These are phyloP conservation scores for Galleria mellonella DNA, from an alignment of 1,140 invertebrate species.

Conservation along the genomic window DNA sequence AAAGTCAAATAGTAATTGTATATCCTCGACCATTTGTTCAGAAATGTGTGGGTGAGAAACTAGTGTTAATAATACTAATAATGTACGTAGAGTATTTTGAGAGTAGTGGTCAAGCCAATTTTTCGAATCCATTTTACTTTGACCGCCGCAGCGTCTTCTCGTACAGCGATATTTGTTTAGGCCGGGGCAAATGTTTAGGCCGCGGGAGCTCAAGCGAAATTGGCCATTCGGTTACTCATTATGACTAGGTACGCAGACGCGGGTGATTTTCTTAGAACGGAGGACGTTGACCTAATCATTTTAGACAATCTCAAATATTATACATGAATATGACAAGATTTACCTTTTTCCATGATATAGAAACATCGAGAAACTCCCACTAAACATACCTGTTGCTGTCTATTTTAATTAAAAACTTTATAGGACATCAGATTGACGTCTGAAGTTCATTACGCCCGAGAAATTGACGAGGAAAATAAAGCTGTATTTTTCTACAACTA, in stretches of 20 bases:
- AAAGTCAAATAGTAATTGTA: constrained; percentile 2
- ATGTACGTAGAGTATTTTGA: constrained; percentile 11
- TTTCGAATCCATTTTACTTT: neutral
- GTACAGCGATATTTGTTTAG: neutral
- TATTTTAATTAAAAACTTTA: too few species aligned
- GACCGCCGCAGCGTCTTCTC: neutral
- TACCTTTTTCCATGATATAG: too few species aligned
- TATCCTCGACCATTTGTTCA: constrained; percentile 7
- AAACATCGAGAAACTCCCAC: too few species aligned
- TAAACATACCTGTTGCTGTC: too few species aligned
- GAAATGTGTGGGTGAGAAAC: constrained; percentile 5
- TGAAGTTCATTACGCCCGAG: too few species aligned
- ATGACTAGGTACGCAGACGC: constrained; percentile 2
- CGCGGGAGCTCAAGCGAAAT: neutral
- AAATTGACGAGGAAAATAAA: too few species aligned
- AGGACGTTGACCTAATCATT: constrained; percentile 10
- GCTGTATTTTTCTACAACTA: too few species aligned
- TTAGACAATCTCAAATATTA: too few species aligned
- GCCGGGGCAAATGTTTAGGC: neutral
- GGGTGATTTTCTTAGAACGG: constrained; percentile 5
- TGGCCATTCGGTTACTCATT: neutral
- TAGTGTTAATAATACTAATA: constrained; percentile 11
- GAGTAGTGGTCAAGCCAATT: constrained; percentile 5
- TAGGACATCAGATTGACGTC: too few species aligned
- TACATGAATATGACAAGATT: too few species aligned